Evolutionary conservation across 2,888 invertebrate species (phyloP).

Genomic region (Branchellion lobata): DNA sequence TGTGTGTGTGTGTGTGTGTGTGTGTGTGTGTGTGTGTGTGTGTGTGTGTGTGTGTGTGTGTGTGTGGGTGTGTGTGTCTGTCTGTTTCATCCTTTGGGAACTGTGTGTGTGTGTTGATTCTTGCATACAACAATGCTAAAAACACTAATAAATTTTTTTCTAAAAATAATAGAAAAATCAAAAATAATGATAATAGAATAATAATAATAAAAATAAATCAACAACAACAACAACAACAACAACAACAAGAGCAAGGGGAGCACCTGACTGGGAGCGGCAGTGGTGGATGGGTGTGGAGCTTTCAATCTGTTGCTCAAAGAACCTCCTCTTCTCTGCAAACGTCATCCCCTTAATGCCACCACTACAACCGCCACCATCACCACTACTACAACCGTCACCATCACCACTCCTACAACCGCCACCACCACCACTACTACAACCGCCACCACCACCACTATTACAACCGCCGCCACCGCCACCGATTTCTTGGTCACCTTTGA

Average conservation of each 20-base stretch:
- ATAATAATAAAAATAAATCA: background rate
- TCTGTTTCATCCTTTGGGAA: no score
- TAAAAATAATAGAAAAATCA: background rate
- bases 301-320: constrained; percentile 35
- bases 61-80: no score
- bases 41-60: no score
- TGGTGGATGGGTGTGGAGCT: constrained; percentile 15
- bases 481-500: no score
- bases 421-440: background rate
- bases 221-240: background rate
- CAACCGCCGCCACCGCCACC: no score
- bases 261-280: background rate
- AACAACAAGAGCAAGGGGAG: background rate
- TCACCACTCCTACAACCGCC: background rate
- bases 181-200: background rate
- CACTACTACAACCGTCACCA: background rate
- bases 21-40: no score
- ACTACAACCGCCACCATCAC: background rate
- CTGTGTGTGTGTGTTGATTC: no score
- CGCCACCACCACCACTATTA: no score
- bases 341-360: constrained; percentile 2
- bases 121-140: no score
- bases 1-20: no score
- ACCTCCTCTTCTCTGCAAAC: constrained; percentile 25
- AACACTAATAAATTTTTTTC: background rate